These are phyloP conservation scores for Trachymyrmex septentrionalis DNA, from an alignment of 1,140 invertebrate genomes.

Conservation along the genomic window DNA sequence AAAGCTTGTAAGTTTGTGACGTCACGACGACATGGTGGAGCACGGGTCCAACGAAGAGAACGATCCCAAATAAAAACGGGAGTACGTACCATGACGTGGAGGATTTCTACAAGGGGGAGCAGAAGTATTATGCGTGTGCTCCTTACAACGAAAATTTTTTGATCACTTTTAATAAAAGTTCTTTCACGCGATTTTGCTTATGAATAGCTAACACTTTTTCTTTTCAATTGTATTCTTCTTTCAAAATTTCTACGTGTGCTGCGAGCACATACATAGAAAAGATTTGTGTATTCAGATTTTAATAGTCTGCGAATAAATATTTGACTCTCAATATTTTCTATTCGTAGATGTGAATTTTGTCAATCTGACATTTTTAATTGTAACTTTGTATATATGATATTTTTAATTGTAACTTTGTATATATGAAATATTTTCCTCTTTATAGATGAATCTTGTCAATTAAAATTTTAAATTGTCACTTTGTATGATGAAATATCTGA, in stretches of 20 bases:
- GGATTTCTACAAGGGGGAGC: conserved; percentile 31
- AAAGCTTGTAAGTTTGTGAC: conserved; percentile 92
- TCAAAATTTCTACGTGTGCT: neutral
- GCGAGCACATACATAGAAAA: neutral
- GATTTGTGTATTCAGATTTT: conserved; percentile 9
- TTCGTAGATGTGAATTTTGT: neutral
- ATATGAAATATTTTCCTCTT: conserved; percentile 27
- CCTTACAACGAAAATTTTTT: conserved; percentile 55
- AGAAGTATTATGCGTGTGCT: conserved; percentile 48
- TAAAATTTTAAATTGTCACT: conserved; percentile 38
- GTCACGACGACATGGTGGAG: conserved; percentile 80
- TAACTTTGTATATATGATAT: neutral
- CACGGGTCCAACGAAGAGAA: conserved; percentile 75
- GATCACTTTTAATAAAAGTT: conserved; percentile 24
- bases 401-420: conserved; percentile 23
- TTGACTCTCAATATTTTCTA: conserved; percentile 40
- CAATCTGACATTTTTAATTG: conserved; percentile 42
- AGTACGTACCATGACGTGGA: conserved; percentile 67
- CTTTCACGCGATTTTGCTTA: conserved; percentile 30
- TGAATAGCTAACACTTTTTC: neutral
- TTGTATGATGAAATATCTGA: conserved; percentile 3
- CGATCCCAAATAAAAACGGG: conserved; percentile 74
- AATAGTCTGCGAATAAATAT: neutral
- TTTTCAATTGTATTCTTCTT: neutral
- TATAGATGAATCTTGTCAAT: neutral